These are phyloP conservation scores for Dunckerocampus dactyliophorus DNA, from an alignment of 2,113 vertebrate genomes.

Conservation along the genomic window DNA sequence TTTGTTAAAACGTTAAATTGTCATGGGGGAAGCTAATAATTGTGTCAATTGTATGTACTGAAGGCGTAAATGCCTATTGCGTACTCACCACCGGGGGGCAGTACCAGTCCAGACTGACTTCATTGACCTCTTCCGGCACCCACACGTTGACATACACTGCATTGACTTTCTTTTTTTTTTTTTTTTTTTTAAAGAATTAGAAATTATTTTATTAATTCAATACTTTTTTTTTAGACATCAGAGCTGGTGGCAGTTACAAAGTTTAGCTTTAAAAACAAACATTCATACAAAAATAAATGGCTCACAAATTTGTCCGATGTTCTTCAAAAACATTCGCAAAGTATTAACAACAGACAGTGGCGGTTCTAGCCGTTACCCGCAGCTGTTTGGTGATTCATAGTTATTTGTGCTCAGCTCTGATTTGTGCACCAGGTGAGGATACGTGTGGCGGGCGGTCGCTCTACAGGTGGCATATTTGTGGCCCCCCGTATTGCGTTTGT, in stretches of 20 bases:
- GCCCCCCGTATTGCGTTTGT: no score
- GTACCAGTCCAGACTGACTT: not conserved
- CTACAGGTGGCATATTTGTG: no score
- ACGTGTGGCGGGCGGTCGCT: no score
- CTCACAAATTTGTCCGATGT: conserved; percentile 54
- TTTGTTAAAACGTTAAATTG: no score
- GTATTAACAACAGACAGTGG: no score
- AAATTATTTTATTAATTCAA: conserved; percentile 53
- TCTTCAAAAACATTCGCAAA: conserved; percentile 48
- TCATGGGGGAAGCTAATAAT: no score
- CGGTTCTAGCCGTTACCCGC: no score
- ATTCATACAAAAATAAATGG: conserved; percentile 69
- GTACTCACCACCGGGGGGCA: conserved; percentile 33
- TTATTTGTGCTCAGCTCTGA: no score
- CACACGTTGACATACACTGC: not conserved
- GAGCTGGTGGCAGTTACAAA: conserved; percentile 47
- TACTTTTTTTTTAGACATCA: conserved; percentile 42
- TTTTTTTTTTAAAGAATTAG: conserved; percentile 55
- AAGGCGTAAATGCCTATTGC: not conserved
- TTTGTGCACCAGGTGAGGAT: no score
- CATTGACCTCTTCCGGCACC: not conserved
- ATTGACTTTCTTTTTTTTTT: no score
- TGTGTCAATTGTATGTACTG: no score
- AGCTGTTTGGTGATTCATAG: no score
- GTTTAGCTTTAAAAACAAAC: conserved; percentile 48